A percentile compares a stretch with the other conserved stretches of the same genome.
phyloP scores from a whole-genome alignment of 2,797 vertebrate species.

The Eupleurogrammus muticus region DNA sequence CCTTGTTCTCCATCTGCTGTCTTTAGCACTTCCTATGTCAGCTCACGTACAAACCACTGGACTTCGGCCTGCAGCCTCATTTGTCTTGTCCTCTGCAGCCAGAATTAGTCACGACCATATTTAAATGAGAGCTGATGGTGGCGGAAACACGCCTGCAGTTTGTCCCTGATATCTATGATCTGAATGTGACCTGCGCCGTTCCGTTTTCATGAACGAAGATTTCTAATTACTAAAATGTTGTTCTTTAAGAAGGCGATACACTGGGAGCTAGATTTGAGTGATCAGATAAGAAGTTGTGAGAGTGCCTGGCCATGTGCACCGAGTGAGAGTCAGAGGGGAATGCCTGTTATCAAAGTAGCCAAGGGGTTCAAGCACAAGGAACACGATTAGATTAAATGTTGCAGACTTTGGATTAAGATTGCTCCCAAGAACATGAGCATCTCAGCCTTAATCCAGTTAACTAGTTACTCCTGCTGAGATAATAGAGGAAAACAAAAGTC shows the following conservation, averaged over 20 bases:
- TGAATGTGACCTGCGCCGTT: conserved; percentile 14
- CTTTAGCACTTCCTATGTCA: conserved; percentile 23
- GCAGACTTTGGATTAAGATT: conserved; percentile 78
- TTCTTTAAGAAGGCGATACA: conserved; percentile 26
- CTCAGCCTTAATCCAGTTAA: conserved; percentile 80
- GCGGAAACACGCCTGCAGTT: conserved; percentile 26
- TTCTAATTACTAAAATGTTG: conserved; percentile 47
- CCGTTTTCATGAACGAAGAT: conserved; percentile 39
- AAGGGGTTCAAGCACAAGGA: conserved; percentile 61
- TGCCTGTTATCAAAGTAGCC: conserved; percentile 68
- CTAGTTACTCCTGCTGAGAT: conserved; percentile 66
- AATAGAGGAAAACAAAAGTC: conserved; percentile 55
- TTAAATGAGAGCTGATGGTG: conserved; percentile 11
- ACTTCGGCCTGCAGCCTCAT: conserved; percentile 35
- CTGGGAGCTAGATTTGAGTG: conserved; percentile 42
- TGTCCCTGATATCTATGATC: conserved; percentile 41
- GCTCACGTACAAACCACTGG: conserved; percentile 17
- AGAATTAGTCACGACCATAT: conserved; percentile 19
- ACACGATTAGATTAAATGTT: conserved; percentile 78
- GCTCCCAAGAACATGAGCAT: conserved; percentile 63
- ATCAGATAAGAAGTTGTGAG: conserved; percentile 62
- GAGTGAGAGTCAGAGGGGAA: conserved; percentile 66
- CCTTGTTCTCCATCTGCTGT: conserved; percentile 46
- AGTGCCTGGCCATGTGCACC: conserved; percentile 51
- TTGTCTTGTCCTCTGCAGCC: conserved; percentile 42